A percentile compares a stretch with the other conserved stretches of the same genome.
Evolutionary conservation across 1,140 invertebrate species (phyloP).

Genomic region (Eubasilissa regina): DNA sequence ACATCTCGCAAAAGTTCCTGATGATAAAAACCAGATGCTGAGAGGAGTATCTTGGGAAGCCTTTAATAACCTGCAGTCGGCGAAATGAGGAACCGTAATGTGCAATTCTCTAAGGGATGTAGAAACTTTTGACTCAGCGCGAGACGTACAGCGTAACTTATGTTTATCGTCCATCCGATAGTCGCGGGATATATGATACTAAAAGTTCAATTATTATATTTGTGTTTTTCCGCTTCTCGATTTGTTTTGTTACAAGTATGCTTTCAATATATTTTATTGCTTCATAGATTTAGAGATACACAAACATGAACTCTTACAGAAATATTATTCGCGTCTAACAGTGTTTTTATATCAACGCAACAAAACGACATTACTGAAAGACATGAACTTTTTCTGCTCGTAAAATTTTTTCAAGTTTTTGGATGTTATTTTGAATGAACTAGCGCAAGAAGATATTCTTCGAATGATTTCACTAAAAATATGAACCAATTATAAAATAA

Average conservation of each 20-base stretch:
- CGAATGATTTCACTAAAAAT: too few species aligned
- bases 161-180: not conserved
- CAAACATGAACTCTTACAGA: too few species aligned
- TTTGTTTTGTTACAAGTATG: not conserved
- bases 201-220: not conserved
- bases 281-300: too few species aligned
- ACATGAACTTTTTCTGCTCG: too few species aligned
- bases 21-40: constrained; percentile 13
- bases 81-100: constrained; percentile 24
- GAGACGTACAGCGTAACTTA: not conserved
- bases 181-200: not conserved
- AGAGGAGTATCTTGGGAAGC: not conserved
- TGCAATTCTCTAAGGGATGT: constrained; percentile 23
- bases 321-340: too few species aligned
- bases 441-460: too few species aligned
- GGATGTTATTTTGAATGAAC: too few species aligned
- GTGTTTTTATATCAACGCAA: too few species aligned
- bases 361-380: too few species aligned
- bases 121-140: constrained; percentile 13
- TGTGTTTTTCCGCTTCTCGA: not conserved
- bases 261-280: constrained; percentile 1
- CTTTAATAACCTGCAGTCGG: constrained; percentile 11
- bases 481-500: too few species aligned
- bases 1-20: not conserved
- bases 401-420: too few species aligned